These are phyloP conservation scores for Epsilonema sp. DNA, from an alignment of 2,888 invertebrate genomes.

Conservation along the genomic window DNA sequence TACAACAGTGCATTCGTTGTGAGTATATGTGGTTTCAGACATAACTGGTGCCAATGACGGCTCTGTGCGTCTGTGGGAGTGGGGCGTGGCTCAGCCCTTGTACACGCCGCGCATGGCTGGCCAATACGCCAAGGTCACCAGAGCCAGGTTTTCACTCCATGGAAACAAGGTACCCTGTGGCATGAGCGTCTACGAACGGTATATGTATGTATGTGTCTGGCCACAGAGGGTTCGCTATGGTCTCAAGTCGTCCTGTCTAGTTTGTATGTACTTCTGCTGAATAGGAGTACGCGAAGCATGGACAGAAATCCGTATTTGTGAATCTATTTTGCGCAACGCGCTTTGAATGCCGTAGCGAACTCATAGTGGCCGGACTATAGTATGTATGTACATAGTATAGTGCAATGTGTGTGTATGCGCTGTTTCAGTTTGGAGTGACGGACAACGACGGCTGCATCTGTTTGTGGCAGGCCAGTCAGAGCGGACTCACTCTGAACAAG, in stretches of 20 bases:
- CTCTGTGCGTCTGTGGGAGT: conserved; percentile 89
- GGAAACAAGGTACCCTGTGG: conserved; percentile 64
- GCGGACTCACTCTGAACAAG: conserved; percentile 17
- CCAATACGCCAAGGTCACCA: conserved; percentile 62
- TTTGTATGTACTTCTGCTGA: no score
- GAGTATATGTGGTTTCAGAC: no score
- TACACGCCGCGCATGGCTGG: conserved; percentile 76
- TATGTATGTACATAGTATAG: not conserved
- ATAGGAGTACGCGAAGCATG: no score
- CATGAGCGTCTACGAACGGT: no score
- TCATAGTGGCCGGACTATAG: not conserved
- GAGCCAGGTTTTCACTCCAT: conserved; percentile 83
- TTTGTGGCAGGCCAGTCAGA: conserved; percentile 64
- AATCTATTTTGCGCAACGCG: no score
- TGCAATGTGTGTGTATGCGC: not conserved
- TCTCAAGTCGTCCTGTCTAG: no score
- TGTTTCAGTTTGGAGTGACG: conserved; percentile 60
- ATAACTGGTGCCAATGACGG: conserved; percentile 86
- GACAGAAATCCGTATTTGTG: no score
- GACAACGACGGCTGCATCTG: conserved; percentile 92
- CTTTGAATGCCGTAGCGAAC: no score
- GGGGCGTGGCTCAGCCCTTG: conserved; percentile 71
- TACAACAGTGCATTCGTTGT: no score
- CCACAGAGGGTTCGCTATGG: no score
- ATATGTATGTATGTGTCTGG: not conserved